Conservation (phyloP, 1,140 invertebrate species). For the Triops longicaudatus region DNA sequence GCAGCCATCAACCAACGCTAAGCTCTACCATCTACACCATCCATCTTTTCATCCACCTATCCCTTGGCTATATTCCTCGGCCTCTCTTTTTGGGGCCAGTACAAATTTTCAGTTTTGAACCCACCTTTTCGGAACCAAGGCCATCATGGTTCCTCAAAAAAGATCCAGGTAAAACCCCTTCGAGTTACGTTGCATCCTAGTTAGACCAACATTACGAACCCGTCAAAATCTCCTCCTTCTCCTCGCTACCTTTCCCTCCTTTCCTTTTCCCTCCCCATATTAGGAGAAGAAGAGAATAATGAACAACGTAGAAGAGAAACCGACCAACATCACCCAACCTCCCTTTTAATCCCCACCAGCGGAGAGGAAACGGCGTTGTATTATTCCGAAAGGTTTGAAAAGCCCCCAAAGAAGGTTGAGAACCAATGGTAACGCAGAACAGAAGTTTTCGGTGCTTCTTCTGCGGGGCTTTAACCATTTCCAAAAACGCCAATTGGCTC, state of each 20-base stretch:
- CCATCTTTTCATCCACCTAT: neutral
- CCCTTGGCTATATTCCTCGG: neutral
- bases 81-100: too few relatives aligned
- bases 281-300: neutral
- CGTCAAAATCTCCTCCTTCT: too few relatives aligned
- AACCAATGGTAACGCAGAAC: neutral
- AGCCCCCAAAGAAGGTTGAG: neutral
- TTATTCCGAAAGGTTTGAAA: too few relatives aligned
- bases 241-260: neutral
- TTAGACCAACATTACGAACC: neutral
- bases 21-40: neutral
- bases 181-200: neutral
- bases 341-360: neutral
- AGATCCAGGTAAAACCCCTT: neutral
- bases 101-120: neutral
- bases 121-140: conserved; percentile 1
- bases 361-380: neutral
- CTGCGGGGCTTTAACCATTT: neutral
- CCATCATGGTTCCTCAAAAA: neutral
- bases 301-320: neutral
- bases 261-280: neutral
- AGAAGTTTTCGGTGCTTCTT: neutral
- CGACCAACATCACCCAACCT: neutral
- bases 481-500: conserved; percentile 6
- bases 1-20: neutral